Base-by-base conservation (phyloP, 2,113 vertebrate genomes). In the Melanostigma gelatinosum region DNA sequence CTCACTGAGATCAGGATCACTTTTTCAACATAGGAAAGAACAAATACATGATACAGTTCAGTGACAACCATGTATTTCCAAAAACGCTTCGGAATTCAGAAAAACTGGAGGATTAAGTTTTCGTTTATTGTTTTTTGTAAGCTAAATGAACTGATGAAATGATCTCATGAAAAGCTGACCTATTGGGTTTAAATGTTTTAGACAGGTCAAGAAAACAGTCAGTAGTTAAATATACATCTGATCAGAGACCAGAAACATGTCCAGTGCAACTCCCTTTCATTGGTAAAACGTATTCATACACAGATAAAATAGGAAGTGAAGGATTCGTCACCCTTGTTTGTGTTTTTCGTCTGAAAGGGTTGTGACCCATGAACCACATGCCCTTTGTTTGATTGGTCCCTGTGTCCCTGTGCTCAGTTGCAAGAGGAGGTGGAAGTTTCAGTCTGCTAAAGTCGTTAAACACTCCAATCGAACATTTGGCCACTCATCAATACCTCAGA, bases 341-440 rank as follows among this genome's bases (percentile, higher is more conserved):
- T 16, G 42, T 65, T 38, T 46, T 62, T 54, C 32, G 20, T 5
- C 12, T 0, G 22, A 16, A 38, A 18, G 2, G 15, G 7, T 20
- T 48, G 3, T 54, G 10, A 40, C 27, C 24, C 3, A 32, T 42
- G 20, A 60, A 32, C 7, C 9, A 0, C 1, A 22, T 36, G 4
- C 0, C 0, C 0, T 32, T 4, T 67, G 13, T 48, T 40, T 78
- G 22, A 40, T 12, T 60, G n/a, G 75, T 65, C 54, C 27, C 4
- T 68, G 22, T 72, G 8, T 75, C 4, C 16, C 54, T 85, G n/a
- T 27, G 11, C 85, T 63, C 82, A 95, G 93, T 94, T 77, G 50
- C 93, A 0, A 85, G 88, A 84, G 92, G 91, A 75, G 15, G 73
- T 4, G 54, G 18, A 38, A 87, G 22, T 65, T 92, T 94, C 22